Evolutionary conservation across 2,797 vertebrate species (phyloP), one percentile per base, ranked within the genome.

Genomic region (Danio albolineatus): DNA sequence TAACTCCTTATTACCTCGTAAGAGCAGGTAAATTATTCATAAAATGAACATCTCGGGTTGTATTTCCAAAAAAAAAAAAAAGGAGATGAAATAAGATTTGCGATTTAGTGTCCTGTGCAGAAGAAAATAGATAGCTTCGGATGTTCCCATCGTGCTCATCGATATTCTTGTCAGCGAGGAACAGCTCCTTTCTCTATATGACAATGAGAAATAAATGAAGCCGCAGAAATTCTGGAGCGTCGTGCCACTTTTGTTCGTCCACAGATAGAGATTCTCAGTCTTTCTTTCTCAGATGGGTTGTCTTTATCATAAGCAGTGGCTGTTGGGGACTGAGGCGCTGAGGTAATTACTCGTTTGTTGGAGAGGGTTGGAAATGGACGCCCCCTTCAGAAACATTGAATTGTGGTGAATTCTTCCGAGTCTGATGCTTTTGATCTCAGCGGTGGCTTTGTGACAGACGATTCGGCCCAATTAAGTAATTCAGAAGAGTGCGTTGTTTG

Each of bases 11-110:
- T 86, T 84, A 86, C 76, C 73, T 71, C 79, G 54, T 77, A 60
- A 81, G 67, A 69, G 76, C 38, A 60, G 70, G 73, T 87, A 79
- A 85, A 85, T 88, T 82, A 88, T 88, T 84, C 53, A 86, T 74
- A 54, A 70, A 64, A 71, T 21, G 69, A 67, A 78, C 61, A 53
- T 66, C 60, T 79, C 48, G 57, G 69, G 82, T 78, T 80, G 62
- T 85, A 84, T 86, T 74, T 77, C 28, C 0, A 54, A 48, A 76
- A 78, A 77, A 28, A 51, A 4, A 51, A 0, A 72, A 78, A 13
- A 10, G 21, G n/a, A 38, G 44, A 59, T 73, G 7, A 67, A 60
- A 79, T 70, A 66, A 73, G 44, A 54, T 49, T 73, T 76, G 43
- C 64, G 60, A 79, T 72, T 53, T 64, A 76, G 17, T 39, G 75